Base-by-base conservation (phyloP, 2,797 vertebrate species). In the Buphagus erythrorhynchus region DNA sequence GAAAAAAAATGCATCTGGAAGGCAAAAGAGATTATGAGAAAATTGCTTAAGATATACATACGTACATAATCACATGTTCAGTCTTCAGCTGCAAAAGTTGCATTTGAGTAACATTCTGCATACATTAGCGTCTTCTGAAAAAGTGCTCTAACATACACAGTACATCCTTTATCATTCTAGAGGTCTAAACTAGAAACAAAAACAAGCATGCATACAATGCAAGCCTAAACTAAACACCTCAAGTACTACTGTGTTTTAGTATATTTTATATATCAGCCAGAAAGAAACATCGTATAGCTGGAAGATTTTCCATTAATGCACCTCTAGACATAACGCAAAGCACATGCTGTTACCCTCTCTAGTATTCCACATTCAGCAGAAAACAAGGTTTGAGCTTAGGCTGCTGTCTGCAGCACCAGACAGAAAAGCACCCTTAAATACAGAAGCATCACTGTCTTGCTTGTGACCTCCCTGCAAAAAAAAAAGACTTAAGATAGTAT, bases 331-430 rank as follows among this genome's bases (percentile, higher is more conserved):
- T 98, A 98, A 99, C 95, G 94, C 96, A 98, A 99, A 98, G 98
- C 98, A 99, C 97, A 98, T 98, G 98, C 97, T 98, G 54, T 97
- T 97, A 97, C 97, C 95, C 96, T 97, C 98, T 97, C 98, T 95
- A 94, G 97, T 97, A 97, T 97, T 98, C 97, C 97, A 96, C 97
- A 97, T 98, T 97, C 98, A 98, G 98, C 98, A 98, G 88, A 97
- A 85, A 96, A 62, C 72, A 94, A 97, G 96, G 94, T 84, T 96
- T 90, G 86, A 97, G 98, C 96, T 92, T 85, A 98, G 94, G 95
- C 98, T 98, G 97, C 94, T 96, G 98, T 98, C 98, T 98, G 94
- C 92, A 96, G 73, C 86, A 97, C 83, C 96, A 98, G 98, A 98
- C 98, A 97, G 93, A 90, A 92, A 96, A 92, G 63, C 79, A 93